These are phyloP conservation scores for Rousettus leschenaultii DNA, from an alignment of 2,113 vertebrate genomes.

Conservation along the genomic window DNA sequence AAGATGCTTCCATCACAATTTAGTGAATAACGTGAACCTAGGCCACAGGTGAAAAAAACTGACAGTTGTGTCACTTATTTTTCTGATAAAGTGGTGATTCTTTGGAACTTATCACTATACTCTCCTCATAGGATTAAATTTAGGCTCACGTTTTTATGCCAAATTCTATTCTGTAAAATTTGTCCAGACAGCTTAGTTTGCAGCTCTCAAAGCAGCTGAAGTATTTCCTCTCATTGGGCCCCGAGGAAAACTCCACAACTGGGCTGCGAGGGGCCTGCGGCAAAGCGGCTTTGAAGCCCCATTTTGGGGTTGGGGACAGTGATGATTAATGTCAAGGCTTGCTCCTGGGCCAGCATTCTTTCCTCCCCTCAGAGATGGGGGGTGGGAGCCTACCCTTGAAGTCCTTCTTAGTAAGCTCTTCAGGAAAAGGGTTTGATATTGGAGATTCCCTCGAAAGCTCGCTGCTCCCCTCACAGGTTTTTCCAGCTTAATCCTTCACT, in stretches of 20 bases:
- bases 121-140: neutral
- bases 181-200: neutral
- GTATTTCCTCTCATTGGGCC: conserved; percentile 17
- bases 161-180: neutral
- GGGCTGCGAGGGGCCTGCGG: neutral
- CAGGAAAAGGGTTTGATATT: conserved; percentile 70
- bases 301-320: neutral
- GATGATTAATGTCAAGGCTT: conserved; percentile 27
- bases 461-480: conserved; percentile 42
- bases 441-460: conserved; percentile 71
- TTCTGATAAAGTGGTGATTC: neutral
- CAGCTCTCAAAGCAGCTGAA: neutral
- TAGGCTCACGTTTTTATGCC: neutral
- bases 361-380: neutral
- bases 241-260: neutral
- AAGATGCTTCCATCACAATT: neutral
- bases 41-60: neutral
- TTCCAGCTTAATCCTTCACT: conserved; percentile 62
- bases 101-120: neutral
- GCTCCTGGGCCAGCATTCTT: conserved; percentile 20
- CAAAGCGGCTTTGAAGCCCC: conserved; percentile 7
- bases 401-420: conserved; percentile 59
- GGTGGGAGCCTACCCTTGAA: conserved; percentile 19
- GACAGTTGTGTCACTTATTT: neutral
- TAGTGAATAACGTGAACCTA: neutral